These are phyloP conservation scores for Drosophila prolongata DNA, from an alignment of 2,888 invertebrate genomes.

Conservation along the genomic window DNA sequence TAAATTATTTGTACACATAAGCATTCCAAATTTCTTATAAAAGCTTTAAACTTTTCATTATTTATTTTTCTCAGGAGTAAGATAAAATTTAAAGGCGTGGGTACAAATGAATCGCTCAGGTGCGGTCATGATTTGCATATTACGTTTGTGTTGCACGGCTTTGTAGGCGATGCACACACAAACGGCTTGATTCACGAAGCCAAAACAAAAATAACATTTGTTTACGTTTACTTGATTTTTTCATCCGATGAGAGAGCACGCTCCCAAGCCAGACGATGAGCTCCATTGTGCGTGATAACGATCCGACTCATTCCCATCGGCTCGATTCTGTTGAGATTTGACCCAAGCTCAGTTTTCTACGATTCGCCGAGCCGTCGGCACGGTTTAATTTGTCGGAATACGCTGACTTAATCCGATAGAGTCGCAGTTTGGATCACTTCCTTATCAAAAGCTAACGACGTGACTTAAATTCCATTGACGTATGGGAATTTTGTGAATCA, in stretches of 20 bases:
- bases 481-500: conserved; percentile 32
- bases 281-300: conserved; percentile 54
- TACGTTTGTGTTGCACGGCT: not conserved
- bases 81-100: not conserved
- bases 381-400: conserved; percentile 11
- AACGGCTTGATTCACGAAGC: conserved; percentile 22
- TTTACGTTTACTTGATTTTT: conserved; percentile 25
- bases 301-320: conserved; percentile 35
- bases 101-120: not conserved
- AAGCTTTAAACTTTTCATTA: not conserved
- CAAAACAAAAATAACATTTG: conserved; percentile 34
- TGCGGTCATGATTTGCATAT: conserved; percentile 16
- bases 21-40: not conserved
- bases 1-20: not conserved
- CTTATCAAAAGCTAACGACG: conserved; percentile 56
- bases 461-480: conserved; percentile 48
- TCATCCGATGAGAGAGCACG: conserved; percentile 13
- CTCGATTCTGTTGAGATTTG: conserved; percentile 29
- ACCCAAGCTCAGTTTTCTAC: conserved; percentile 49
- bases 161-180: conserved; percentile 14
- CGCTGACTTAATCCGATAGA: conserved; percentile 9
- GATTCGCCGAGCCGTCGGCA: conserved; percentile 40
- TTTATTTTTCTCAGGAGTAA: not conserved
- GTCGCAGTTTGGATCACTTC: conserved; percentile 33
- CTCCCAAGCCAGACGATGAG: conserved; percentile 19